Evolutionary conservation across 2,888 invertebrate species (phyloP), one percentile per base, ranked within the genome.

Genomic region (Agriopis marginaria): DNA sequence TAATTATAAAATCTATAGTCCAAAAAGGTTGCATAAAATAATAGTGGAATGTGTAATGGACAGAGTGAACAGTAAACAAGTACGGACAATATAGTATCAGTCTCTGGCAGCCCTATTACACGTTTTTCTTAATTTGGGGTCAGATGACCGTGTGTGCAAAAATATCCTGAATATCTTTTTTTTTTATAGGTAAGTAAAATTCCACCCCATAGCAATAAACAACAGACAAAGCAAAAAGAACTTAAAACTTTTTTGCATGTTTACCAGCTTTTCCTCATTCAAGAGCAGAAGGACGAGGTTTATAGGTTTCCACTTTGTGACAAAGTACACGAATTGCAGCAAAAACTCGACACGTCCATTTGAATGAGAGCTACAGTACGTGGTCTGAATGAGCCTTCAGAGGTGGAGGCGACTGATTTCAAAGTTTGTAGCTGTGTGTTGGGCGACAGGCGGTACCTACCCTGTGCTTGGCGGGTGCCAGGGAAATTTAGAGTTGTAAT

Each of bases 321-420:
- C 78, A 82, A 84, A 82, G 81, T 82, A 83, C 80, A 84, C 77
- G 79, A 82, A 79, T 80, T 82, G 83, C 82, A 77, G 77, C 80
- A 76, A 76, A 74, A 78, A 78, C 77, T 80, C 81, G 74, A 79
- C 81, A 79, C 79, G 81, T 84, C 81, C 78, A 80, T 85, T 85
- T 85, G 83, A 85, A 85, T 85, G 84, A 84, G 82, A 82, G 85
- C 81, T 78, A 80, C 76, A 68, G 75, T 77, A 83, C 85, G 85
- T 84, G 85, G 78, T 61, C 64, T 79, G 84, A 85, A 85, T 85
- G 79, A 78, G 75, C 67, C 77, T 74, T 72, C 69, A 63, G 68
- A 65, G 66, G 63, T 64, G 50, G 68, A 63, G 74, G 74, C 77
- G 77, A 79, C 75, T 79, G 80, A 80, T 83, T 84, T 81, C 71